phyloP scores from a whole-genome alignment of 2,113 vertebrate genomes.

The Brachyistius frenatus region DNA sequence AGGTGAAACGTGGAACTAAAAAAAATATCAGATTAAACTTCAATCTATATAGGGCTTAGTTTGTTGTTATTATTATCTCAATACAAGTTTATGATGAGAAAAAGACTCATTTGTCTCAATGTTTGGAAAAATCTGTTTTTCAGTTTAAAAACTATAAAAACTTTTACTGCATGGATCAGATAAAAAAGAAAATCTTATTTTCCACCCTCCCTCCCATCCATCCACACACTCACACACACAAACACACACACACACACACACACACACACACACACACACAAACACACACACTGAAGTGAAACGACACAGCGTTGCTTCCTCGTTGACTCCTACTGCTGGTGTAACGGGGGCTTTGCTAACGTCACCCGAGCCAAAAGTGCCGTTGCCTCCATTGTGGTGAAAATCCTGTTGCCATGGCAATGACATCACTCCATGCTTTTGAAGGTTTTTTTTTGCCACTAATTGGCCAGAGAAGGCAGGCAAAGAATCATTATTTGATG shows the following conservation, averaged over 20 bases:
- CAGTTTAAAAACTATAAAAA: neutral
- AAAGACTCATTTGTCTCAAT: neutral
- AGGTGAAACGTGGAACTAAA: neutral
- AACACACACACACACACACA: neutral
- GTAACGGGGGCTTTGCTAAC: constrained; percentile 57
- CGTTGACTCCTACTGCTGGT: neutral
- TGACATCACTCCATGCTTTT: constrained; percentile 43
- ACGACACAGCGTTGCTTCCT: neutral
- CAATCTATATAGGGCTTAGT: neutral
- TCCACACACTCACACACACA: too few relatives aligned
- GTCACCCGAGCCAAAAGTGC: constrained; percentile 49
- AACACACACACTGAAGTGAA: constrained; percentile 4
- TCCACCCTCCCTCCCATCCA: too few relatives aligned
- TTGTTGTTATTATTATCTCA: neutral
- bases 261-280: constrained; percentile 17
- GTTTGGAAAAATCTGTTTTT: neutral
- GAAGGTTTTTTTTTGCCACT: constrained; percentile 9
- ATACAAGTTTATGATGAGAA: neutral
- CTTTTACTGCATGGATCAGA: neutral
- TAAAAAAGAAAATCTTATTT: neutral
- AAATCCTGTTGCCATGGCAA: constrained; percentile 73
- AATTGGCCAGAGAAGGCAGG: constrained; percentile 19
- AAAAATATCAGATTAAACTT: neutral
- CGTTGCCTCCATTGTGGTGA: constrained; percentile 22
- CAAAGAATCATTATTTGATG: constrained; percentile 9